A percentile compares a stretch with the other conserved stretches of the same genome.
phyloP scores from a whole-genome alignment of 2,797 vertebrate species.

The Acanthis flammea region DNA sequence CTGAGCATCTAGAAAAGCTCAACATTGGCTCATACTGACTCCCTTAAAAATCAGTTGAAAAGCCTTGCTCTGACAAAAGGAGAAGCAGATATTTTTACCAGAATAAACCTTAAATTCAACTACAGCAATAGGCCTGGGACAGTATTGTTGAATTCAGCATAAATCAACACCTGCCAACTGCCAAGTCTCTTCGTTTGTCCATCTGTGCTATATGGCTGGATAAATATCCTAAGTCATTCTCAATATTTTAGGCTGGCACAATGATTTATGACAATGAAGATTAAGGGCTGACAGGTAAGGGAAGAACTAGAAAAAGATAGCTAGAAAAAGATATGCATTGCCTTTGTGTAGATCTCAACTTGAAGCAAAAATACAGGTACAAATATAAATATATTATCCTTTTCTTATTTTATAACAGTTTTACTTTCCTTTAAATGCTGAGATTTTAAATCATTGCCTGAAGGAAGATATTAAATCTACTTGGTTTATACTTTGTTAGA shows the following conservation, averaged over 20 bases:
- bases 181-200: neutral
- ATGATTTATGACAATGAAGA: neutral
- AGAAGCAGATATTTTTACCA: neutral
- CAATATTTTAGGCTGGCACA: neutral
- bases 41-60: neutral
- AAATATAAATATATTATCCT: neutral
- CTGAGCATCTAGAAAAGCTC: neutral
- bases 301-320: neutral
- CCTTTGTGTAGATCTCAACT: neutral
- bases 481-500: neutral
- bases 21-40: neutral
- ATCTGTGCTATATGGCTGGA: neutral
- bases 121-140: neutral
- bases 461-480: neutral
- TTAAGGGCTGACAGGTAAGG: fast-evolving
- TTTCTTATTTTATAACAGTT: neutral
- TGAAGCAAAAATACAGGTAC: neutral
- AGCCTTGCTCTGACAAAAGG: neutral
- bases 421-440: neutral
- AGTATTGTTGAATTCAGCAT: neutral
- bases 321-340: neutral
- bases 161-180: neutral
- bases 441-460: neutral
- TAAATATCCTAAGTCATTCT: neutral
- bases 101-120: neutral